phyloP scores from a whole-genome alignment of 2,113 vertebrate genomes.

The Lepisosteus osseus region DNA sequence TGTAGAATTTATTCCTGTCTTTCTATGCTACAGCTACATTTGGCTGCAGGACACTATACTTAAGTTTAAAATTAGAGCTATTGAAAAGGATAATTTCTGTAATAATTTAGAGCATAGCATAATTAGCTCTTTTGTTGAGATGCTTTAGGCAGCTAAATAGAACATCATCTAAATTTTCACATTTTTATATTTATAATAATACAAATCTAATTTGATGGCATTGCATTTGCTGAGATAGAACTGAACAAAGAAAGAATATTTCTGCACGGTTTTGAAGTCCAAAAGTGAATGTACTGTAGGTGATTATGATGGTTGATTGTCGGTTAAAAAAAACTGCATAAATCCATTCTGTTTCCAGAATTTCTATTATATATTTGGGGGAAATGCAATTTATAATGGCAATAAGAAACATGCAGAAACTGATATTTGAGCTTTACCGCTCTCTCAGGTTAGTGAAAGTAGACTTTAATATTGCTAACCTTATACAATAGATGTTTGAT shows the following conservation, averaged over 20 bases:
- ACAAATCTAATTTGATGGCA: neutral
- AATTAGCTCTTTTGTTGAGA: neutral
- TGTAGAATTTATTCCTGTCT: neutral
- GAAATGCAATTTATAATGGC: no score
- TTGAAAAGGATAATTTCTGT: slow-evolving; percentile 1
- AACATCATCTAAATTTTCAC: neutral
- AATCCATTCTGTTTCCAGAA: no score
- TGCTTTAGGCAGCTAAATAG: slow-evolving; percentile 14
- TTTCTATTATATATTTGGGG: no score
- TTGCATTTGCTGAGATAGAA: neutral
- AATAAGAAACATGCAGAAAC: no score
- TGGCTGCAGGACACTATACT: slow-evolving; percentile 10
- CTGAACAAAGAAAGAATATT: neutral
- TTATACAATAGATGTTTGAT: no score
- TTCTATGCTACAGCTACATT: neutral
- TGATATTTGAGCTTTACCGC: no score
- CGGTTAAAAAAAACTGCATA: no score
- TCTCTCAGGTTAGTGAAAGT: no score
- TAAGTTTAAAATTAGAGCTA: neutral
- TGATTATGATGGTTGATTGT: neutral
- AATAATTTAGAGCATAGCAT: slow-evolving; percentile 8
- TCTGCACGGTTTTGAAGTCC: neutral
- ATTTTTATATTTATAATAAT: neutral
- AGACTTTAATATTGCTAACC: no score
- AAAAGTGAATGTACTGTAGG: neutral